Base-by-base conservation (phyloP, 2,797 vertebrate species). In the Oceanodroma leucorhoa region DNA sequence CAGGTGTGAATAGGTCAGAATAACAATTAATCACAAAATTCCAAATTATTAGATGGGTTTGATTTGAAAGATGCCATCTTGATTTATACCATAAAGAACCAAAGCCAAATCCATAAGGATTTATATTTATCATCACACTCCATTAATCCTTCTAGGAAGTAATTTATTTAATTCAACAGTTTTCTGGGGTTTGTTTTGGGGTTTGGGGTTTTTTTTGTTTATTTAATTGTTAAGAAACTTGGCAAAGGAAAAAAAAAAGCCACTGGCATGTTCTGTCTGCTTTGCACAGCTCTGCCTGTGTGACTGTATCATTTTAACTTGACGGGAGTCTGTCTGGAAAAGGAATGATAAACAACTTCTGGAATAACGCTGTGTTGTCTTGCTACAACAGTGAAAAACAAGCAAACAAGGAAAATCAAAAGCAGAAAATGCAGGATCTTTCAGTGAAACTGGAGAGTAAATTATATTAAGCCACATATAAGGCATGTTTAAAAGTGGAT, bases 181-280 rank as follows among this genome's bases (percentile, higher is more conserved):
- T 77, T 80, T 58, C 46, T 34, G 17, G 4, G 10, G 8, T 12
- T 50, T 40, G 0, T 21, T 27, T 6, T 60, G 23, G 14, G 2
- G 3, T 40, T 55, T 5, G 22, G 21, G 2, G 1, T 20, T 1
- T 1, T 6, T 18, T 29, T 77, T 60, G 0, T 43, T 51, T 64
- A 14, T 72, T 38, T 36, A 72, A 50, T 57, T 34, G 2, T 65
- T 26, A 73, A 43, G 36, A 83, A 80, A 70, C 2, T 30, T 58
- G 12, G 3, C 6, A 82, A 87, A 75, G 10, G 4, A 11, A 14
- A 17, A 60, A n/a, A 27, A 45, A 50, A 64, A 15, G 2, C 14
- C 64, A 46, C 20, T 66, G 29, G 6, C 29, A 8, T 2, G 4
- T 65, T 78, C 34, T 87, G 45, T 11, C 12, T 87, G 48, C 6